Conservation (phyloP, 2,797 vertebrate genomes). For the Chanos chanos region DNA sequence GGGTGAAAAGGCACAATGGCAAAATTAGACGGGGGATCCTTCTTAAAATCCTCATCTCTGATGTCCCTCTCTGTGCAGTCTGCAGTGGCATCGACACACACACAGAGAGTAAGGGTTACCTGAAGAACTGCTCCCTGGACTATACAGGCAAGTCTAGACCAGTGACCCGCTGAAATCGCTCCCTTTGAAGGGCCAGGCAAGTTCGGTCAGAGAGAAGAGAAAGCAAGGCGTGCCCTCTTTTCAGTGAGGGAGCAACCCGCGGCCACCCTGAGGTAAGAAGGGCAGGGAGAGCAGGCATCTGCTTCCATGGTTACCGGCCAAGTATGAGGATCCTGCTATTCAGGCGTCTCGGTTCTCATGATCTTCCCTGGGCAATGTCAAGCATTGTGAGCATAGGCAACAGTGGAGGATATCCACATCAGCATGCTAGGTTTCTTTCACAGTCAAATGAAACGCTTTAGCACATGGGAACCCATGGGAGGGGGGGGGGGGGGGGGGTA, state of each 20-base stretch:
- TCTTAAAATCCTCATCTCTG: slow-evolving; percentile 88
- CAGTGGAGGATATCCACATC: slow-evolving; percentile 79
- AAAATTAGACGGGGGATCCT: slow-evolving; percentile 92
- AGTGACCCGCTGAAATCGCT: slow-evolving; percentile 89
- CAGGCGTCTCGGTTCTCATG: slow-evolving; percentile 94
- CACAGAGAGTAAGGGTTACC: slow-evolving; percentile 89
- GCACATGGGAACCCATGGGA: no score
- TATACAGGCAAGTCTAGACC: slow-evolving; percentile 97
- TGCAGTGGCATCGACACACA: slow-evolving; percentile 87
- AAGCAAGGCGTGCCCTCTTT: slow-evolving; percentile 86
- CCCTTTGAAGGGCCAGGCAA: slow-evolving; percentile 93
- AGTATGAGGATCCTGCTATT: slow-evolving; percentile 95
- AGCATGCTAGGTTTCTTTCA: slow-evolving; percentile 78
- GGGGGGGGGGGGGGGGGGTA: no score
- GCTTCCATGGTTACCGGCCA: slow-evolving; percentile 99
- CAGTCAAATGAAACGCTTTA: slow-evolving; percentile 86
- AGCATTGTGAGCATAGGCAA: slow-evolving; percentile 83
- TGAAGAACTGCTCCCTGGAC: slow-evolving; percentile 92
- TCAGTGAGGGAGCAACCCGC: slow-evolving; percentile 91
- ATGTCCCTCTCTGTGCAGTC: slow-evolving; percentile 81
- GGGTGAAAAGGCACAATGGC: slow-evolving; percentile 98
- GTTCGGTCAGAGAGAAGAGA: slow-evolving; percentile 92
- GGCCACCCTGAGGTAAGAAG: slow-evolving; percentile 97
- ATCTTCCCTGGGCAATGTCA: slow-evolving; percentile 89
- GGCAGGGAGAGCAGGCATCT: slow-evolving; percentile 90